phyloP scores from a whole-genome alignment of 2,797 vertebrate genomes.

The Danio aesculapii region DNA sequence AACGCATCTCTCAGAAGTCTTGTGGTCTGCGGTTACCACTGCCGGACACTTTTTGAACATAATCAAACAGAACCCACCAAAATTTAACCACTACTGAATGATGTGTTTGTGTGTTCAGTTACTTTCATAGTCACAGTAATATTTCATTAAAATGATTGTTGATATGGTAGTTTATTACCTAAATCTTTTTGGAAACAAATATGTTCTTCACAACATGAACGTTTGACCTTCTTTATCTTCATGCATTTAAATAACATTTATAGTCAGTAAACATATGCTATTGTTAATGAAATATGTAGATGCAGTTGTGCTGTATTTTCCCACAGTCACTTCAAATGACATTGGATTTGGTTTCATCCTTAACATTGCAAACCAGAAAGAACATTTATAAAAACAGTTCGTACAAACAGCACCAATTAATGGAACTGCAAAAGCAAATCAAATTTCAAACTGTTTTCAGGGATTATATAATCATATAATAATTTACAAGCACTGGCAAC shows the following conservation, averaged over 20 bases:
- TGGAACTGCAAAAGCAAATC: no score
- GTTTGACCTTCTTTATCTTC: neutral
- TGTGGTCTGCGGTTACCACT: constrained; percentile 21
- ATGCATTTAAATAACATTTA: neutral
- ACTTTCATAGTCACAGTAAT: constrained; percentile 5
- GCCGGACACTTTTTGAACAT: constrained; percentile 6
- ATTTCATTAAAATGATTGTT: no score
- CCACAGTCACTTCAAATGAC: no score
- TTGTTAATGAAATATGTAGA: neutral
- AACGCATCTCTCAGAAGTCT: constrained; percentile 4
- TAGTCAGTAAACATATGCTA: neutral
- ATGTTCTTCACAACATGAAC: neutral
- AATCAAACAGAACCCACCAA: constrained; percentile 12
- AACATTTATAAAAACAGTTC: neutral
- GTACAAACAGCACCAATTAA: no score
- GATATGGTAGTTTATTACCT: neutral
- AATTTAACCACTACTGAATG: constrained; percentile 21
- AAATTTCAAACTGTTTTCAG: no score
- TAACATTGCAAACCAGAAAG: no score
- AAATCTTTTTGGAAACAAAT: constrained; percentile 34
- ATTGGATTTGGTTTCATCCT: no score
- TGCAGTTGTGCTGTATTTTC: no score
- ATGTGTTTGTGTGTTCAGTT: constrained; percentile 1
- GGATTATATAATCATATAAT: no score
- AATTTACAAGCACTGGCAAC: no score